phyloP scores from a whole-genome alignment of 35 echinoderm and acorn worm species.

The Patiria miniata region DNA sequence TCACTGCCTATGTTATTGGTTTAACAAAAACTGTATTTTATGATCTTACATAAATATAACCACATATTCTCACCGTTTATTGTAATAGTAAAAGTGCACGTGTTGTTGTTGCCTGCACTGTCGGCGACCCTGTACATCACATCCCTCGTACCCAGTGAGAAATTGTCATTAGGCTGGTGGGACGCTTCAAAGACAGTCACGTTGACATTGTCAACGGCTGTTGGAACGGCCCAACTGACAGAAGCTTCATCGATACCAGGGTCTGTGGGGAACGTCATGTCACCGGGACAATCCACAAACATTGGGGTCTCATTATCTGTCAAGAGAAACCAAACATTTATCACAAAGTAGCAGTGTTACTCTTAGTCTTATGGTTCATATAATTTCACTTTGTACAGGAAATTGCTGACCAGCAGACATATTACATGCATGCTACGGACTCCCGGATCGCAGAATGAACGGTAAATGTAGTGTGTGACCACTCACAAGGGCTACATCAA shows the following conservation, averaged over 20 bases:
- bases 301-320: conserved; percentile 43
- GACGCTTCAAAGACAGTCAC: conserved; percentile 11
- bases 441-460: too few species aligned
- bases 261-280: background rate
- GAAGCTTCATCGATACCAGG: background rate
- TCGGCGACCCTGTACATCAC: conserved; percentile 37
- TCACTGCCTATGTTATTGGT: too few species aligned
- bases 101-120: background rate
- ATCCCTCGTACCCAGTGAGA: background rate
- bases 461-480: too few species aligned
- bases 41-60: too few species aligned
- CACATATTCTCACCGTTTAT: conserved; percentile 16
- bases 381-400: too few species aligned
- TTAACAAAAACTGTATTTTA: too few species aligned
- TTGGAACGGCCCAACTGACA: conserved; percentile 13
- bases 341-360: too few species aligned
- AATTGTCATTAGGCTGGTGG: background rate
- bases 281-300: conserved; percentile 20
- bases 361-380: too few species aligned
- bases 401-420: too few species aligned
- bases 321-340: background rate
- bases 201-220: conserved; percentile 27
- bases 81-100: conserved; percentile 27
- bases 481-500: too few species aligned
- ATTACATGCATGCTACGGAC: too few species aligned